A percentile compares a stretch with the other conserved stretches of the same genome.
These are phyloP conservation scores for Taphrorychus bicolor DNA, from an alignment of 2,888 invertebrate species.

Conservation along the genomic window DNA sequence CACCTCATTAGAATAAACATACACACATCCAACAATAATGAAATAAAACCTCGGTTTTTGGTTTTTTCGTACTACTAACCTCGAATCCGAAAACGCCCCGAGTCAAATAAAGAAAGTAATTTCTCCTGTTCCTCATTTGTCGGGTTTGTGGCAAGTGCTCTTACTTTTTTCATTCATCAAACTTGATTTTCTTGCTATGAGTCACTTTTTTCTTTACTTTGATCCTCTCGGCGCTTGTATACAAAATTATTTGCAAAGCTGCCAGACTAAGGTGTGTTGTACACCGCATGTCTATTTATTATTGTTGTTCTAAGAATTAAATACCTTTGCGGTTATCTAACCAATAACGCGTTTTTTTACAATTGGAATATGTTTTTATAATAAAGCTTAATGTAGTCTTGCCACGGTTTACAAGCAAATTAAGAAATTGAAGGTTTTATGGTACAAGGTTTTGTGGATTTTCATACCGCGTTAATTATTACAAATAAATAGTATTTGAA, in stretches of 20 bases:
- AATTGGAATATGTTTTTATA: background rate
- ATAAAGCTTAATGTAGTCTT: background rate
- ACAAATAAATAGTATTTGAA: background rate
- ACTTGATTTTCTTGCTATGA: background rate
- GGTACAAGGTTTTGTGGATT: background rate
- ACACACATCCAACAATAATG: slow-evolving; percentile 10
- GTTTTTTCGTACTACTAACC: slow-evolving; percentile 33
- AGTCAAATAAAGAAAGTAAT: slow-evolving; percentile 29
- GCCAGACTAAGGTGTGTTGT: background rate
- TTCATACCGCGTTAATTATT: background rate
- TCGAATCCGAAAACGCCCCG: slow-evolving; percentile 13
- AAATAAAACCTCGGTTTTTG: slow-evolving; percentile 17
- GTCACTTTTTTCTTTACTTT: slow-evolving; percentile 8
- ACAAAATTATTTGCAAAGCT: background rate
- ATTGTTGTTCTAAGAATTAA: background rate
- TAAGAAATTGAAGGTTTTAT: background rate
- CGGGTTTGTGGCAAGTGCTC: slow-evolving; percentile 26
- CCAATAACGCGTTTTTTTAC: background rate
- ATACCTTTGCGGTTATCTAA: background rate
- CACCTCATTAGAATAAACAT: slow-evolving; percentile 13
- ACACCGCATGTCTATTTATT: no score
- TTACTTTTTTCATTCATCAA: slow-evolving; percentile 16
- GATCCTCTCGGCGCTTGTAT: no score
- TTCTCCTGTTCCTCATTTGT: slow-evolving; percentile 22
- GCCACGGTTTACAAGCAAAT: background rate